Evolutionary conservation across 2,888 invertebrate species (phyloP).

Genomic region (Cheilosia variabilis): DNA sequence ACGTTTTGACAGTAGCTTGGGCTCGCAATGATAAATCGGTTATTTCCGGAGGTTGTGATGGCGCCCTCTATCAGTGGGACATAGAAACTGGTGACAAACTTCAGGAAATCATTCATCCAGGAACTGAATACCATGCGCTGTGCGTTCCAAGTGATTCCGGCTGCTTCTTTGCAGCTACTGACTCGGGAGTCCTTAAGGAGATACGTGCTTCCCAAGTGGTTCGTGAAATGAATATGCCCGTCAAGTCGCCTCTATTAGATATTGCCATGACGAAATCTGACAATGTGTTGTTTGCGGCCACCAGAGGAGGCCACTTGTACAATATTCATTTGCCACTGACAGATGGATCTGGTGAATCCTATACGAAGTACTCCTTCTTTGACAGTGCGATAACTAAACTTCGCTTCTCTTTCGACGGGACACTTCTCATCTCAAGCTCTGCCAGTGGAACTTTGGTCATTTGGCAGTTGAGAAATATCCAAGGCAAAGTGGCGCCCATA

Average conservation of each 20-base stretch:
- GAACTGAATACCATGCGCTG: constrained; percentile 88
- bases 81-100: constrained; percentile 88
- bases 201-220: constrained; percentile 81
- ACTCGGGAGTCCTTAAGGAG: constrained; percentile 81
- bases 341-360: constrained; percentile 81
- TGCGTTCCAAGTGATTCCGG: constrained; percentile 84
- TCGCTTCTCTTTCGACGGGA: constrained; percentile 91
- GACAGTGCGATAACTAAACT: constrained; percentile 86
- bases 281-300: constrained; percentile 91
- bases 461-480: constrained; percentile 92
- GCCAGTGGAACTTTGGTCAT: constrained; percentile 92
- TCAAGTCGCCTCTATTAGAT: constrained; percentile 78
- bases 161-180: constrained; percentile 82
- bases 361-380: constrained; percentile 83
- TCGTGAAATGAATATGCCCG: constrained; percentile 80
- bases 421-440: constrained; percentile 89
- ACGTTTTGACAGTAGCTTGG: constrained; percentile 84
- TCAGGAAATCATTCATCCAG: constrained; percentile 92
- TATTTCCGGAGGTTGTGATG: constrained; percentile 94
- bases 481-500: constrained; percentile 87
- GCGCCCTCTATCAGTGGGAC: constrained; percentile 96
- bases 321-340: constrained; percentile 87
- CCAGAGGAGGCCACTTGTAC: constrained; percentile 90
- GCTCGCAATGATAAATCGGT: constrained; percentile 88
- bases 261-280: constrained; percentile 91